These are phyloP conservation scores for Cherax quadricarinatus DNA, from an alignment of 1,140 invertebrate species.

Conservation along the genomic window DNA sequence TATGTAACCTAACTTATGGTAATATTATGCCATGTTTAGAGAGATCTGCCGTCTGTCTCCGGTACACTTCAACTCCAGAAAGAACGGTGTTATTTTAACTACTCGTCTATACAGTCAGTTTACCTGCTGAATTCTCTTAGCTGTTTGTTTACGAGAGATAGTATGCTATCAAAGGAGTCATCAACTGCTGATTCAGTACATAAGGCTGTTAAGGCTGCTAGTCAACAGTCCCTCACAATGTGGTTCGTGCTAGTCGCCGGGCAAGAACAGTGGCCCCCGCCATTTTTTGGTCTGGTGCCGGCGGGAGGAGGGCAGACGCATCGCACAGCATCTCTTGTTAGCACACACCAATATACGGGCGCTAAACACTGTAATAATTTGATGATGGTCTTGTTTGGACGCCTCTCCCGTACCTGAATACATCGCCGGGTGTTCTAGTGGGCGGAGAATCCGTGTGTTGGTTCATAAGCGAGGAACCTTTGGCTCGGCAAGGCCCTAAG, in stretches of 20 bases:
- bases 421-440: not conserved
- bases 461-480: no score
- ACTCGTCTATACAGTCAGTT: no score
- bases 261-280: not conserved
- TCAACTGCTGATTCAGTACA: no score
- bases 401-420: not conserved
- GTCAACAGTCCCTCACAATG: not conserved
- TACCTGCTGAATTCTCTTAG: no score
- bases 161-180: no score
- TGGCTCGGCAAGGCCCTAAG: not conserved
- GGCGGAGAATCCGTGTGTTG: no score
- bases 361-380: not conserved
- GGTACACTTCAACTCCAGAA: not conserved
- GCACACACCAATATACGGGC: not conserved
- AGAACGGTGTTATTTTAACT: no score
- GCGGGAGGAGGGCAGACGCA: not conserved
- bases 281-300: not conserved
- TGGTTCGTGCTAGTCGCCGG: no score
- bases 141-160: no score
- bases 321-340: not conserved
- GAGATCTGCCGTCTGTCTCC: conserved; percentile 10
- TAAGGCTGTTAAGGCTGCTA: not conserved
- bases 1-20: conserved; percentile 65
- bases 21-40: conserved; percentile 61
- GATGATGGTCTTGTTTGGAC: not conserved